These are phyloP conservation scores for Tetragnatha versicolor DNA, from an alignment of 1,140 invertebrate genomes.

Conservation along the genomic window DNA sequence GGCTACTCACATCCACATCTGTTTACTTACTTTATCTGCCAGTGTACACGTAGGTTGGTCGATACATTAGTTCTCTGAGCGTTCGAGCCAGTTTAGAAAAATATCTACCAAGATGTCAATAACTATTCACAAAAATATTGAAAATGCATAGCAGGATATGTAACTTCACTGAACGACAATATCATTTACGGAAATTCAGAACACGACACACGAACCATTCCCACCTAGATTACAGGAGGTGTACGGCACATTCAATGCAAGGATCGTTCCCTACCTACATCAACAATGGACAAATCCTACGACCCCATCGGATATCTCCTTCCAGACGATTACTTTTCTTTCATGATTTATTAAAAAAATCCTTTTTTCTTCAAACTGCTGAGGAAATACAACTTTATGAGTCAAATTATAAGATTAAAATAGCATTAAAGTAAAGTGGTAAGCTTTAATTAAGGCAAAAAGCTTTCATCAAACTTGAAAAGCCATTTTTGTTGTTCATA, in stretches of 20 bases:
- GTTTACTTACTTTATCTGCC: constrained; percentile 56
- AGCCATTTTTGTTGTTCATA: no score
- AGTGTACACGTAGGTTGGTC: constrained; percentile 55
- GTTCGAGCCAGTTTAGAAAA: constrained; percentile 24
- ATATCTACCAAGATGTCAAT: not conserved
- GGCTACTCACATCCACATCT: constrained; percentile 55
- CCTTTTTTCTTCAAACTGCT: no score
- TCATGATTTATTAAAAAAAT: no score
- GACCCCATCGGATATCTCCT: constrained; percentile 22
- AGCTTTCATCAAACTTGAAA: no score
- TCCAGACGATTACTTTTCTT: no score
- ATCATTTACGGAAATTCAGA: constrained; percentile 39
- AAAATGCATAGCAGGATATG: constrained; percentile 36
- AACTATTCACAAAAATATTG: constrained; percentile 28
- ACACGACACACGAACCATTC: constrained; percentile 45
- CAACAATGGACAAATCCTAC: constrained; percentile 47
- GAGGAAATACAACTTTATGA: no score
- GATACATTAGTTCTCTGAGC: constrained; percentile 39
- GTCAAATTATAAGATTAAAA: no score
- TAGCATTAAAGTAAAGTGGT: no score
- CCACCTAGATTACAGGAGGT: constrained; percentile 46
- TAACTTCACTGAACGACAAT: constrained; percentile 22
- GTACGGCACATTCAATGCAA: constrained; percentile 20
- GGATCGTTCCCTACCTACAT: constrained; percentile 22
- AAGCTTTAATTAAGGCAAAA: no score